These are phyloP conservation scores for Dorcus parallelipipedus DNA, from an alignment of 2,888 invertebrate genomes.

Conservation along the genomic window DNA sequence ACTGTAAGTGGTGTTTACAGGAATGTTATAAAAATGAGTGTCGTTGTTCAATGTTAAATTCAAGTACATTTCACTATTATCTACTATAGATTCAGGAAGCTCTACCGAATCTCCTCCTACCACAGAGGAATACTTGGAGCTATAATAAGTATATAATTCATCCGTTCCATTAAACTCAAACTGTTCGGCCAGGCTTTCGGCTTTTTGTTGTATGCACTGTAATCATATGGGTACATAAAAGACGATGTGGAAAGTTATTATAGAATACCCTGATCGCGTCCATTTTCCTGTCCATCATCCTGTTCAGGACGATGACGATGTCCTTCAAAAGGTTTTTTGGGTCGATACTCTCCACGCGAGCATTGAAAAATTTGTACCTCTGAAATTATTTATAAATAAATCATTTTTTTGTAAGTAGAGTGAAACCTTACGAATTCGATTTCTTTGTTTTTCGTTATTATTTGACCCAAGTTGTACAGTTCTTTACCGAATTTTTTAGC, in stretches of 20 bases:
- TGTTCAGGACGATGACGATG: conserved; percentile 76
- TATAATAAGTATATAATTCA: conserved; percentile 63
- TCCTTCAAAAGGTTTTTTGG: conserved; percentile 74
- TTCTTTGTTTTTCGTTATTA: conserved; percentile 73
- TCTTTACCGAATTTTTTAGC: conserved; percentile 75
- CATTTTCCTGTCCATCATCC: conserved; percentile 84
- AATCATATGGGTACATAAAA: conserved; percentile 27
- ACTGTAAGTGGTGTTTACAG: conserved; percentile 74
- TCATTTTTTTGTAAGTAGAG: conserved; percentile 2
- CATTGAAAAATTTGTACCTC: conserved; percentile 78
- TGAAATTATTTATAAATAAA: conserved; percentile 44
- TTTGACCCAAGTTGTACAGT: conserved; percentile 72
- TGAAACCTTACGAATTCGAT: conserved; percentile 65
- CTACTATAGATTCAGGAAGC: conserved; percentile 34
- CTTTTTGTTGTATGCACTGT: conserved; percentile 73
- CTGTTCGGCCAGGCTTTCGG: conserved; percentile 65
- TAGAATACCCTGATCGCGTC: conserved; percentile 72
- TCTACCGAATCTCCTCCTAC: conserved; percentile 32
- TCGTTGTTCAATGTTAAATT: conserved; percentile 58
- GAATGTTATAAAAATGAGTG: conserved; percentile 81
- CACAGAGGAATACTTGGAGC: conserved; percentile 72
- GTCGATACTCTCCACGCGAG: conserved; percentile 75
- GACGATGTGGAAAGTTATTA: background rate
- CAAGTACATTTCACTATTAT: conserved; percentile 41
- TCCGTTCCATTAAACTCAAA: conserved; percentile 54